Conservation (phyloP, 2,888 invertebrate genomes). For the Pristionchus entomophagus region DNA sequence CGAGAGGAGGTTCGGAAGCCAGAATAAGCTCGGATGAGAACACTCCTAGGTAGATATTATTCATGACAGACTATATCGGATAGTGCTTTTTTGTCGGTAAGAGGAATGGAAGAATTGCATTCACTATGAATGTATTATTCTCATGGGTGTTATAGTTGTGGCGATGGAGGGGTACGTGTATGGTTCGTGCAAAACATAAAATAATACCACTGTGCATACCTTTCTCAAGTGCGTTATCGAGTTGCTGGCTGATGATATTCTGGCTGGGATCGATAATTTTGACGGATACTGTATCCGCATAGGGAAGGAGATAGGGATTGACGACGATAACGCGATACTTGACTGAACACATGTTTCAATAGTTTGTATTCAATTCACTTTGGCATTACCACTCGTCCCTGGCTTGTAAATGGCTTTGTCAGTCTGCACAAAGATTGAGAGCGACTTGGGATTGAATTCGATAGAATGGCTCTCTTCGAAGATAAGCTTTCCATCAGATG, state of each 20-base stretch:
- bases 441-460: conserved; percentile 85
- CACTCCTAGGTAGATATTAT: too few relatives aligned
- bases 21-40: conserved; percentile 74
- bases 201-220: too few relatives aligned
- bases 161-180: too few relatives aligned
- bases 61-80: too few relatives aligned
- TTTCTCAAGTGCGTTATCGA: conserved; percentile 73
- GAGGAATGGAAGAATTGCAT: too few relatives aligned
- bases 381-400: conserved; percentile 70
- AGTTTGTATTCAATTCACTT: too few relatives aligned
- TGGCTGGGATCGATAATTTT: conserved; percentile 79
- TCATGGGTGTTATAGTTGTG: too few relatives aligned
- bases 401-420: conserved; percentile 94
- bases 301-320: conserved; percentile 85
- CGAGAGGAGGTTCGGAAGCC: conserved; percentile 76
- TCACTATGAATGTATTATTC: too few relatives aligned
- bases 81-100: too few relatives aligned
- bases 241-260: conserved; percentile 74
- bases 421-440: conserved; percentile 91
- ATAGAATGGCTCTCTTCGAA: conserved; percentile 76
- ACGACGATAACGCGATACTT: conserved; percentile 87
- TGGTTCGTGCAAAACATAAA: too few relatives aligned
- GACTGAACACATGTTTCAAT: conserved; percentile 78
- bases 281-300: conserved; percentile 81
- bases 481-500: conserved; percentile 54